Evolutionary conservation across 2,888 invertebrate genomes (phyloP).

Genomic region (Cactoblastis cactorum): DNA sequence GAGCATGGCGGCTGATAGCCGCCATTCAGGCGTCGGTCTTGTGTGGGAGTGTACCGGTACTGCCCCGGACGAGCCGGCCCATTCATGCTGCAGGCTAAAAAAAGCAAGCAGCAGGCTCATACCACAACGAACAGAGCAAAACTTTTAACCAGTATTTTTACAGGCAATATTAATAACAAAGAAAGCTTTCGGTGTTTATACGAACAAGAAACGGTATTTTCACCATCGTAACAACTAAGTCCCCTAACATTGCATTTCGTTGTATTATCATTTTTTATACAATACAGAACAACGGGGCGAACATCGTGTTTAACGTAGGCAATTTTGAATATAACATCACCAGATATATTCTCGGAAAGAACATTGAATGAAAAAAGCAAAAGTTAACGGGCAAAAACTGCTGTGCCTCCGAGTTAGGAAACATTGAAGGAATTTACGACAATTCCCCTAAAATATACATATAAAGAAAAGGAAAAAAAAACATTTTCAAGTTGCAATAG

Average conservation of each 20-base stretch:
- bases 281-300: slow-evolving; percentile 7
- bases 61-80: no score
- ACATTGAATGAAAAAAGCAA: slow-evolving; percentile 26
- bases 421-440: slow-evolving; percentile 53
- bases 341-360: slow-evolving; percentile 16
- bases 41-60: no score
- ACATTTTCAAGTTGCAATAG: slow-evolving; percentile 44
- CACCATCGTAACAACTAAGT: neutral
- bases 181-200: no score
- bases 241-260: neutral
- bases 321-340: slow-evolving; percentile 20
- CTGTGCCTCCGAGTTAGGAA: slow-evolving; percentile 40
- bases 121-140: no score
- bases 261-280: slow-evolving; percentile 10
- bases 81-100: no score
- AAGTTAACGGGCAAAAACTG: slow-evolving; percentile 34
- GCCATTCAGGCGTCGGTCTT: no score
- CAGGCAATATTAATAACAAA: no score
- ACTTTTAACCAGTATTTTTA: no score
- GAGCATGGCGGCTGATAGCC: no score
- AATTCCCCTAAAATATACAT: slow-evolving; percentile 48
- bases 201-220: neutral
- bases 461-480: slow-evolving; percentile 38
- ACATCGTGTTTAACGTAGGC: slow-evolving; percentile 28
- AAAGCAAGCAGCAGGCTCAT: no score